Evolutionary conservation across 64 coral and sea anemone species (phyloP).

Genomic region (Stichodactyla helianthus): DNA sequence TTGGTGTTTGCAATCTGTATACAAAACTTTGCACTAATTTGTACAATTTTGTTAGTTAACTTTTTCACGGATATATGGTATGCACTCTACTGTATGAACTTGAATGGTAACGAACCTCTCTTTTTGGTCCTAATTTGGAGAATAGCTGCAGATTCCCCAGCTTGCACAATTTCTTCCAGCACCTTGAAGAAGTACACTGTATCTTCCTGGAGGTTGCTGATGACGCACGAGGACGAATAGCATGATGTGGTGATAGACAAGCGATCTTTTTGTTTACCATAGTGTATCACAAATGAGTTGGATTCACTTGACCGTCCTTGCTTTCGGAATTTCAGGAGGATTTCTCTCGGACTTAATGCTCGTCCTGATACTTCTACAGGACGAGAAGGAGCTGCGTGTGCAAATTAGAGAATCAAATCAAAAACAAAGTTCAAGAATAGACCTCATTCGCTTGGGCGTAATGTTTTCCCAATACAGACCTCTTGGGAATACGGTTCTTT

Average conservation of each 20-base stretch:
- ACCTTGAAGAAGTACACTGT: constrained; percentile 12
- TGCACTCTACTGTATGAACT: too few relatives aligned
- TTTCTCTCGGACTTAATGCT: not conserved
- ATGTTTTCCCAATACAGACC: too few relatives aligned
- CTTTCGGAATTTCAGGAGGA: not conserved
- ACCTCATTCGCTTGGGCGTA: too few relatives aligned
- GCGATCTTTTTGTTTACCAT: not conserved
- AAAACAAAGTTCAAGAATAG: too few relatives aligned
- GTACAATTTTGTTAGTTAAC: too few relatives aligned
- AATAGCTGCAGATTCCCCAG: not conserved
- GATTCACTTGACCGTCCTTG: not conserved
- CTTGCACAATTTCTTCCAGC: not conserved
- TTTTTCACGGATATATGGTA: too few relatives aligned
- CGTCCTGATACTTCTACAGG: not conserved
- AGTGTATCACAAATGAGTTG: not conserved
- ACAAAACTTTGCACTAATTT: too few relatives aligned
- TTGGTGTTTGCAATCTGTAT: too few relatives aligned
- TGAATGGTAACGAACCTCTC: not conserved
- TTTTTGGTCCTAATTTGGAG: not conserved
- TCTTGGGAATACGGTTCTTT: too few relatives aligned
- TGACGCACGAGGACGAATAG: not conserved
- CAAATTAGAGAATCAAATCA: not conserved
- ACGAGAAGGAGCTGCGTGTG: not conserved
- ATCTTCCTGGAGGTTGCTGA: not conserved
- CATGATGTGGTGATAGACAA: not conserved